Evolutionary conservation across 2,888 invertebrate species (phyloP).

Genomic region (Drosophila borealis): DNA sequence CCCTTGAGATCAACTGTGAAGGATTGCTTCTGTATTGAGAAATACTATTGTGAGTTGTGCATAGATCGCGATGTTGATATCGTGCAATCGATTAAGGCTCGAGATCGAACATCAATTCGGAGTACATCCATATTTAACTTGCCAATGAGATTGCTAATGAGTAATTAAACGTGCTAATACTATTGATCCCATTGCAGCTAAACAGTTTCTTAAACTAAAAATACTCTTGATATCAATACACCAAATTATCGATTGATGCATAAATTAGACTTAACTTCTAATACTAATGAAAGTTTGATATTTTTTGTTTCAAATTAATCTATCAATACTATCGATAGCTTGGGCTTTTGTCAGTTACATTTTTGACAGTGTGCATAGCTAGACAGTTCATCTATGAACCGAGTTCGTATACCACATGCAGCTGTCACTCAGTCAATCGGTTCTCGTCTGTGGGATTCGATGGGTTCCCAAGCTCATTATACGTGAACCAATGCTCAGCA

Average conservation of each 20-base stretch:
- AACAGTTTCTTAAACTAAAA: not conserved
- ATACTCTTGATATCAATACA: not conserved
- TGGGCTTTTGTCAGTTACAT: not conserved
- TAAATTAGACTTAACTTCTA: not conserved
- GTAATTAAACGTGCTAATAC: not conserved
- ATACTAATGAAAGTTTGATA: not conserved
- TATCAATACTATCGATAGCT: not conserved
- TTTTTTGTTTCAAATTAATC: not conserved
- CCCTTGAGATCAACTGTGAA: not conserved
- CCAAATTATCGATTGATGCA: not conserved
- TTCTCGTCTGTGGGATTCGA: conserved; percentile 14
- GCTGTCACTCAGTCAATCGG: not conserved
- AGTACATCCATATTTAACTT: not conserved
- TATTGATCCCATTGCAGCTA: not conserved
- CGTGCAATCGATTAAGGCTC: too few species aligned
- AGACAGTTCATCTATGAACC: not conserved
- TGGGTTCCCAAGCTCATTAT: conserved; percentile 46
- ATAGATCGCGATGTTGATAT: too few species aligned
- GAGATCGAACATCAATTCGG: not conserved
- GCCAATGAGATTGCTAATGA: not conserved
- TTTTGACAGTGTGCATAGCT: not conserved
- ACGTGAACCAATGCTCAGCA: conserved; percentile 21
- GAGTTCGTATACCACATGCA: not conserved
- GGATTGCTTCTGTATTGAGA: not conserved
- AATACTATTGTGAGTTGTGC: too few species aligned